phyloP scores from a whole-genome alignment of 2,113 vertebrate genomes.

The Halcyon malimbica region DNA sequence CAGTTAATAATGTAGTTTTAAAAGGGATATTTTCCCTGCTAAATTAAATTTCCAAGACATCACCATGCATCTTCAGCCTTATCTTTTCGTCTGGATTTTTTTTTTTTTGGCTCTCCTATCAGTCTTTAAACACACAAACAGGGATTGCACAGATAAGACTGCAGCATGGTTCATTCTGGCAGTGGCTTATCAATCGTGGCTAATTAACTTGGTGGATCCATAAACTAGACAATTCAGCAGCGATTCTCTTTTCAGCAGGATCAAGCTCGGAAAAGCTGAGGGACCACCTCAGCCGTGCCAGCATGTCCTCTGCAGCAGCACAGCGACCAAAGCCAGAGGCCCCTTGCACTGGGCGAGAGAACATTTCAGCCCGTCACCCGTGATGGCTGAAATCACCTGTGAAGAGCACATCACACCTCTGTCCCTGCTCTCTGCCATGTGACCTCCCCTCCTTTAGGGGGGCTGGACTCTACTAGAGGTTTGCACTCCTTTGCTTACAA shows the following conservation, averaged over 20 bases:
- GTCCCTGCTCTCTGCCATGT: fast-evolving
- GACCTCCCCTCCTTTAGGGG: not conserved
- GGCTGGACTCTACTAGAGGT: too few relatives aligned
- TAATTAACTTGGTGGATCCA: slow-evolving; percentile 7
- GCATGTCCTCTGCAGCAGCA: not conserved
- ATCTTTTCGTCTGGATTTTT: not conserved
- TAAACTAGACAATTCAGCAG: not conserved
- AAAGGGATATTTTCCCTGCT: not conserved
- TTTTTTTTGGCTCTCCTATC: not conserved
- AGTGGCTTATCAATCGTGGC: not conserved
- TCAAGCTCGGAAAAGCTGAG: not conserved
- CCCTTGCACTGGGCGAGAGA: fast-evolving
- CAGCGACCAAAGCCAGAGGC: fast-evolving
- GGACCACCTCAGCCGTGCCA: not conserved
- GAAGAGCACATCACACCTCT: fast-evolving
- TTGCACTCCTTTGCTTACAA: too few relatives aligned
- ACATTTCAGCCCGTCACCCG: fast-evolving
- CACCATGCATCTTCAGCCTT: slow-evolving; percentile 1
- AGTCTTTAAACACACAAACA: not conserved
- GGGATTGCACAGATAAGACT: not conserved
- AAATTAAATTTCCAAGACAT: slow-evolving; percentile 41
- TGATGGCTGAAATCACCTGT: too few relatives aligned
- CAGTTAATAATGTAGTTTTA: slow-evolving; percentile 11
- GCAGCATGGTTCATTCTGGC: not conserved
- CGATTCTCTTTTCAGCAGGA: not conserved